Evolutionary conservation across 2,888 invertebrate genomes (phyloP).

Genomic region (Phalera bucephala): DNA sequence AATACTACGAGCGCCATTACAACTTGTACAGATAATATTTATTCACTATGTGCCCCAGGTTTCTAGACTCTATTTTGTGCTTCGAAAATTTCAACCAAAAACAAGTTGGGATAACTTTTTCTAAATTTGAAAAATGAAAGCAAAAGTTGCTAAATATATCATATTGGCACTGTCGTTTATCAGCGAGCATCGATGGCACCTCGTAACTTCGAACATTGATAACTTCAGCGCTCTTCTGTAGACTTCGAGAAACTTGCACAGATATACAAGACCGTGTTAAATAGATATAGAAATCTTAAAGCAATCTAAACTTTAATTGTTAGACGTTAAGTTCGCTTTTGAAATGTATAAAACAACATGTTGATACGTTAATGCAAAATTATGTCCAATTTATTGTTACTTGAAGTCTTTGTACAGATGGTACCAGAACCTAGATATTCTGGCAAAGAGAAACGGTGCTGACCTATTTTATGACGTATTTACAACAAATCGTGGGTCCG

Average conservation of each 20-base stretch:
- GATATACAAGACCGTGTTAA: too few relatives aligned
- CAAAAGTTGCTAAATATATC: conserved; percentile 1
- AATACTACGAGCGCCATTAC: too few relatives aligned
- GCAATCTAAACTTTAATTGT: too few relatives aligned
- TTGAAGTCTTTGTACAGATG: conserved; percentile 14
- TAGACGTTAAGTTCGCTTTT: too few relatives aligned
- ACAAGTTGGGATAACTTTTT: not conserved
- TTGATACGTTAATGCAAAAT: too few relatives aligned
- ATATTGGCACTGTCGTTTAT: not conserved
- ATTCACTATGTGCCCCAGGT: too few relatives aligned
- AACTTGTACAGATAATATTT: too few relatives aligned
- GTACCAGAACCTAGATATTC: conserved; percentile 12
- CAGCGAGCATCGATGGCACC: conserved; percentile 1
- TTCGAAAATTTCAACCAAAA: too few relatives aligned
- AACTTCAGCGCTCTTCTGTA: conserved; percentile 8
- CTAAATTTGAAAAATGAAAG: not conserved
- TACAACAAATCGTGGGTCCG: conserved; percentile 15
- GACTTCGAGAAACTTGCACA: conserved; percentile 6
- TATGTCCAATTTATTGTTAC: conserved; percentile 16
- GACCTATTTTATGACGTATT: conserved; percentile 25
- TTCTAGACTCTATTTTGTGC: too few relatives aligned
- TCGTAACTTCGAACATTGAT: conserved; percentile 1
- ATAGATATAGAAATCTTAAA: too few relatives aligned
- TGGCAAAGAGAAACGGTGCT: conserved; percentile 18
- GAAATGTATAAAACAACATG: too few relatives aligned